Conservation (phyloP, 1,140 invertebrate genomes). For the Acromyrmex echinatior region DNA sequence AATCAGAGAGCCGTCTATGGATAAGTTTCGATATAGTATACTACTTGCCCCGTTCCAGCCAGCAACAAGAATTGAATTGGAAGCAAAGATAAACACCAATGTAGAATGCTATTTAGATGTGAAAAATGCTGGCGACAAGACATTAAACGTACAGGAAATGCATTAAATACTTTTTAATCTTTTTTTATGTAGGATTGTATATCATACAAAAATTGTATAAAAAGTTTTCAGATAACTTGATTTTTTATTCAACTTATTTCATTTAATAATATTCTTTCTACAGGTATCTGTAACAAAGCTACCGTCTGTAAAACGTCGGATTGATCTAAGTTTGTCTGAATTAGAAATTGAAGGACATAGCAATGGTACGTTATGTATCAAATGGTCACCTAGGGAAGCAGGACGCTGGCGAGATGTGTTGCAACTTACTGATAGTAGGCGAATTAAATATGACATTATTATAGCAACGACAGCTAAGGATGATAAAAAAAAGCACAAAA, state of each 20-base stretch:
- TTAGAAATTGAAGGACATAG: slow-evolving; percentile 84
- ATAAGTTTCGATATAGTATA: slow-evolving; percentile 62
- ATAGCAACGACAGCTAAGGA: slow-evolving; percentile 83
- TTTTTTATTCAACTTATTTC: slow-evolving; percentile 9
- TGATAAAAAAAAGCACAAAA: slow-evolving; percentile 59
- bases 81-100: slow-evolving; percentile 74
- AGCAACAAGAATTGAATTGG: slow-evolving; percentile 77
- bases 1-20: neutral
- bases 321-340: slow-evolving; percentile 87
- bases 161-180: slow-evolving; percentile 16
- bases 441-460: slow-evolving; percentile 90
- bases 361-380: slow-evolving; percentile 86
- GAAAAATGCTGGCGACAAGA: slow-evolving; percentile 76
- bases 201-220: neutral
- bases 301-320: slow-evolving; percentile 87
- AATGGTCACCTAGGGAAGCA: slow-evolving; percentile 88
- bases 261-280: slow-evolving; percentile 14
- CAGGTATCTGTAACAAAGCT: slow-evolving; percentile 88
- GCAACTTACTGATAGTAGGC: slow-evolving; percentile 88
- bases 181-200: neutral
- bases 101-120: slow-evolving; percentile 74
- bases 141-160: slow-evolving; percentile 74
- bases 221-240: slow-evolving; percentile 29
- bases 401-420: slow-evolving; percentile 89
- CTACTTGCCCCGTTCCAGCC: slow-evolving; percentile 83